phyloP scores from a whole-genome alignment of 2,797 vertebrate genomes.

The Anguilla pacifica region DNA sequence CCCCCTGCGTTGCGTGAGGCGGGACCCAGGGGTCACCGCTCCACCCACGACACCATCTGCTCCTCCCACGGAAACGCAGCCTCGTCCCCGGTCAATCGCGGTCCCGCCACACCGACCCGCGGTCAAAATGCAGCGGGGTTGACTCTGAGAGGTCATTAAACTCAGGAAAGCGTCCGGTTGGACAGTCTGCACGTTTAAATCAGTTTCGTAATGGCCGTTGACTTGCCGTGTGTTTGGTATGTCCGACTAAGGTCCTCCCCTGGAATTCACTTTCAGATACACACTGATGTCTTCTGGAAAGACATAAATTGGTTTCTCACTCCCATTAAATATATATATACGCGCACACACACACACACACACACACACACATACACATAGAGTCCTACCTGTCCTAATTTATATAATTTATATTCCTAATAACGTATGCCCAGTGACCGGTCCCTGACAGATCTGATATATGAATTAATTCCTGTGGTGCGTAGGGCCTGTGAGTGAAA shows the following conservation, averaged over 20 bases:
- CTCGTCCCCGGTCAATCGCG: neutral
- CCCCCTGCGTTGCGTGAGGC: constrained; percentile 54
- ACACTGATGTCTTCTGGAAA: neutral
- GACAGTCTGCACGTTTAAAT: neutral
- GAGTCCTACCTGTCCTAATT: neutral
- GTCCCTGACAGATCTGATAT: neutral
- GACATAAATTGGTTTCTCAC: neutral
- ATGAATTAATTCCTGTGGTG: constrained; percentile 30
- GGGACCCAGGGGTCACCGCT: constrained; percentile 54
- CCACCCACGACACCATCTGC: constrained; percentile 62
- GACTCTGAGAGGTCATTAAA: neutral
- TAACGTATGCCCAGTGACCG: neutral
- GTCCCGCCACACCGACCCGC: neutral
- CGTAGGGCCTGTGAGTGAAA: constrained; percentile 34
- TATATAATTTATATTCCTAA: neutral
- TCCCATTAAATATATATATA: neutral
- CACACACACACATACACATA: neutral
- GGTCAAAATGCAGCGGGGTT: neutral
- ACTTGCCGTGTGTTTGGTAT: neutral
- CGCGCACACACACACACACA: neutral
- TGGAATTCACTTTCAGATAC: neutral
- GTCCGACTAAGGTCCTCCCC: neutral
- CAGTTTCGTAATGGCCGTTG: neutral
- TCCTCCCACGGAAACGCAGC: constrained; percentile 33
- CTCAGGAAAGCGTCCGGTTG: constrained; percentile 1